Conservation (phyloP, 2,113 vertebrate species). For the Setophaga coronata region DNA sequence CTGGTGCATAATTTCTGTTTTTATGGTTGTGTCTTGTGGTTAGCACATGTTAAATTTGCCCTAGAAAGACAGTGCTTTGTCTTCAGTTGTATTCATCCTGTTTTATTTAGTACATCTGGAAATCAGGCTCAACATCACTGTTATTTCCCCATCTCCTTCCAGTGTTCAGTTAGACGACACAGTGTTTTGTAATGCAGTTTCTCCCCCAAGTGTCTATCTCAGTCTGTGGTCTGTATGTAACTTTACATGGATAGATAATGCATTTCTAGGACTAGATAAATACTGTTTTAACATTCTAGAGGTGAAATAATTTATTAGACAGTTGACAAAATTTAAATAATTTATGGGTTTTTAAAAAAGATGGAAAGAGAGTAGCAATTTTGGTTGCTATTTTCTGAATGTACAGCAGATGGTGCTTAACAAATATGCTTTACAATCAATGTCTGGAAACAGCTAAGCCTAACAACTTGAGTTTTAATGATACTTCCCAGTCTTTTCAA, state of each 20-base stretch:
- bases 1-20: neutral
- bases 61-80: neutral
- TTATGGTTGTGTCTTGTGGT: neutral
- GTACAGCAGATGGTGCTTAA: slow-evolving; percentile 62
- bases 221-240: neutral
- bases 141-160: neutral
- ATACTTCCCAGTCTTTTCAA: neutral
- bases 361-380: neutral
- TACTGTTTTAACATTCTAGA: neutral
- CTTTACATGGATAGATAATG: neutral
- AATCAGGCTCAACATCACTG: neutral
- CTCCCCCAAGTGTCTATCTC: neutral
- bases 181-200: neutral
- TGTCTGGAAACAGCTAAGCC: neutral
- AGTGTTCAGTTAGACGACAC: neutral
- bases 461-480: neutral
- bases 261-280: neutral
- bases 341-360: neutral
- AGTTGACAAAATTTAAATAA: neutral
- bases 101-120: slow-evolving; percentile 9
- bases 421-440: neutral
- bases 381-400: slow-evolving; percentile 35
- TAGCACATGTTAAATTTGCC: neutral
- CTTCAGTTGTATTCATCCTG: neutral
- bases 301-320: neutral